phyloP scores from a whole-genome alignment of 2,113 vertebrate genomes.

The Himantopus leucocephalus region DNA sequence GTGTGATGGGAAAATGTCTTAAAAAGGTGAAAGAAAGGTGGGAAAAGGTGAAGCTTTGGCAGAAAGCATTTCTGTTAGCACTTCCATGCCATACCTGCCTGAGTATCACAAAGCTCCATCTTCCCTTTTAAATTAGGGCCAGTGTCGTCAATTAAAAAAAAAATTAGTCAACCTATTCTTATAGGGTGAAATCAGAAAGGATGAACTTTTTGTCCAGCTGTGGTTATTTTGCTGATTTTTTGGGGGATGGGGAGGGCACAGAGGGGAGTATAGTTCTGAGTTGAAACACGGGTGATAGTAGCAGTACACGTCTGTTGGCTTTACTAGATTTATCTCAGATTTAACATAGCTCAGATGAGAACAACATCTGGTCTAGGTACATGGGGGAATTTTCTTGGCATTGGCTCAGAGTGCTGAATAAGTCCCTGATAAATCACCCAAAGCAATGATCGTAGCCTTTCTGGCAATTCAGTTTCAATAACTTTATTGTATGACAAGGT shows the following conservation, averaged over 20 bases:
- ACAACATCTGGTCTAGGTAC: not conserved
- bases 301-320: not conserved
- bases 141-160: rapidly evolving
- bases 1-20: not conserved
- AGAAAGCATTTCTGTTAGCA: not conserved
- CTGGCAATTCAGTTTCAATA: not conserved
- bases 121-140: not conserved
- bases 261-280: not conserved
- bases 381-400: not conserved
- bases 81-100: not conserved
- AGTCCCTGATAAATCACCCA: conserved; percentile 1
- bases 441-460: not conserved
- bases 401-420: not conserved
- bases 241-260: not conserved
- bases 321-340: not conserved
- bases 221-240: not conserved
- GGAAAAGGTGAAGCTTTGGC: not conserved
- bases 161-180: rapidly evolving
- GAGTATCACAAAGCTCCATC: not conserved
- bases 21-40: not conserved
- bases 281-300: not conserved
- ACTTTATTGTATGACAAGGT: not conserved
- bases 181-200: not conserved
- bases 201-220: not conserved
- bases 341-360: not conserved